These are phyloP conservation scores for Lysiphlebus fabarum DNA, from an alignment of 1,140 invertebrate genomes.

Conservation along the genomic window DNA sequence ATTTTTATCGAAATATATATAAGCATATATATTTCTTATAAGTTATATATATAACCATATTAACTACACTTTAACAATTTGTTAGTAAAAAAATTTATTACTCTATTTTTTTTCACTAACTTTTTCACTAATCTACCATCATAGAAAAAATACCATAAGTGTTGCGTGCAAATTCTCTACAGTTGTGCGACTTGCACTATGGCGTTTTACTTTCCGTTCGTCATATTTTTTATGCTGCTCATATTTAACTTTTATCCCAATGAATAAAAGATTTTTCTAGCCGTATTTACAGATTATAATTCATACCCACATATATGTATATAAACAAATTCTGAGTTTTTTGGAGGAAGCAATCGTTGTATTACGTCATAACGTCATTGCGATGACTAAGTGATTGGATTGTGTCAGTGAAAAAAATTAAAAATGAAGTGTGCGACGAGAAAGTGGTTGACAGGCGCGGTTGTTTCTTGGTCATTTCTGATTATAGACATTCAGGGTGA, in stretches of 20 bases:
- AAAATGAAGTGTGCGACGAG: constrained; percentile 25
- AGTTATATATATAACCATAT: no score
- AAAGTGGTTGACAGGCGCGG: constrained; percentile 45
- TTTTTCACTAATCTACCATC: no score
- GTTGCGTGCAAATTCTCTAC: constrained; percentile 19
- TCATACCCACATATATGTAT: background rate
- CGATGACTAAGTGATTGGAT: background rate
- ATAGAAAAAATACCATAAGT: constrained; percentile 5
- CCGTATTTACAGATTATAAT: constrained; percentile 14
- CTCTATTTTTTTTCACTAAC: no score
- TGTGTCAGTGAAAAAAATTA: background rate
- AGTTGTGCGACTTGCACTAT: constrained; percentile 20
- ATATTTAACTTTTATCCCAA: background rate
- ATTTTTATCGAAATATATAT: constrained; percentile 6
- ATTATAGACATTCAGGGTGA: constrained; percentile 43
- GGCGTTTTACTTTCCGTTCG: constrained; percentile 19
- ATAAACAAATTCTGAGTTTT: constrained; percentile 11
- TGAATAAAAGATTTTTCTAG: constrained; percentile 1
- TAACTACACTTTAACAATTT: no score
- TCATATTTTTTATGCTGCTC: background rate
- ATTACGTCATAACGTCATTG: no score
- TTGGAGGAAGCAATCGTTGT: constrained; percentile 2
- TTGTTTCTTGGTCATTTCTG: constrained; percentile 40
- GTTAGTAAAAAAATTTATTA: no score
- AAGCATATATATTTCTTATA: no score